These are phyloP conservation scores for Synergus japonicus DNA, from an alignment of 2,888 invertebrate genomes.

Conservation along the genomic window DNA sequence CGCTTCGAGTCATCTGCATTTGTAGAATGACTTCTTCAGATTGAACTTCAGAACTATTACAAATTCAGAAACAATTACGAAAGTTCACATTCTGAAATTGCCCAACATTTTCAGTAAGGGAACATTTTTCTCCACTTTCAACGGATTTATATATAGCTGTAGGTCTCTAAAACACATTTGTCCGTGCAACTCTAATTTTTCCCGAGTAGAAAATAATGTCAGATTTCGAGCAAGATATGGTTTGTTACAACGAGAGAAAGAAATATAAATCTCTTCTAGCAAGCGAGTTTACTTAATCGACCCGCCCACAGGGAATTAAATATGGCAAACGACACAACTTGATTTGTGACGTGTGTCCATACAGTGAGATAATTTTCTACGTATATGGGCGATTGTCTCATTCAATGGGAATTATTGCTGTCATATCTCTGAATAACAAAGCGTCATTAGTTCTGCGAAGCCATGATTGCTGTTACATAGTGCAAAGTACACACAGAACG, in stretches of 20 bases:
- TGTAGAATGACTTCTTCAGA: neutral
- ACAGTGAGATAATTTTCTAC: conserved; percentile 19
- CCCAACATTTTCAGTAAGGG: neutral
- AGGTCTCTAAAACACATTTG: too few relatives aligned
- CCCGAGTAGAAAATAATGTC: neutral
- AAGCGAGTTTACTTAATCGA: neutral
- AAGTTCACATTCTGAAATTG: neutral
- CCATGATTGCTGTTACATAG: neutral
- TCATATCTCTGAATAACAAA: conserved; percentile 30
- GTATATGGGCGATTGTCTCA: conserved; percentile 3
- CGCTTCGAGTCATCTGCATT: conserved; percentile 37
- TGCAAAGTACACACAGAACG: neutral
- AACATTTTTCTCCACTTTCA: neutral
- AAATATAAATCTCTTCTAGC: neutral
- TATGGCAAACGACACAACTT: conserved; percentile 3
- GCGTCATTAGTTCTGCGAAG: conserved; percentile 1
- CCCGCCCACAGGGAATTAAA: neutral
- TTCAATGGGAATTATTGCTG: conserved; percentile 16
- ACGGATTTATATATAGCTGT: too few relatives aligned
- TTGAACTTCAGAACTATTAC: conserved; percentile 6
- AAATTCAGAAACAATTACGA: neutral
- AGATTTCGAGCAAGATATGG: neutral
- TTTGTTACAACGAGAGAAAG: neutral
- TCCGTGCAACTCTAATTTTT: too few relatives aligned
- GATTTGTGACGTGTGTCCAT: conserved; percentile 17